Base-by-base conservation (phyloP, 2,113 vertebrate genomes). In the Prionailurus bengalensis region DNA sequence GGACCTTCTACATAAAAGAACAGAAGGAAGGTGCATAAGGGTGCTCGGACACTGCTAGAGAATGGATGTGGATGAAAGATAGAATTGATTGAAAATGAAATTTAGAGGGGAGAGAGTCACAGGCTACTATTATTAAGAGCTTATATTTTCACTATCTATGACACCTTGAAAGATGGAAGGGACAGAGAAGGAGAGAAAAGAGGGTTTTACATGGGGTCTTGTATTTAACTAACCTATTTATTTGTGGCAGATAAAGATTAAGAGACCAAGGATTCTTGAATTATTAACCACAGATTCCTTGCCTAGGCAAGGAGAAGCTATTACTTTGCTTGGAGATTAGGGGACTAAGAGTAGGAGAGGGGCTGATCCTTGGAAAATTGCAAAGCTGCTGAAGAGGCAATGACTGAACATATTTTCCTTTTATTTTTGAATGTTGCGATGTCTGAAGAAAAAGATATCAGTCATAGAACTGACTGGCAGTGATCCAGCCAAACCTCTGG, bases 351-450 rank as follows among this genome's bases (percentile, higher is more conserved):
- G 74, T 29, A 90, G 80, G 88, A 95, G 48, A 97, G 42, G 85
- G 94, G 92, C 82, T 95, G 96, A 97, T 97, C 98, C 94, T 97
- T 55, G 84, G 88, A 93, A 98, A 98, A 97, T 94, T 98, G 98
- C 98, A 98, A 98, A 98, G 97, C 95, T 98, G 98, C 97, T 98
- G 96, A 95, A 97, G 98, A 98, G 98, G 97, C 96, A 98, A 94
- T 86, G 98, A 96, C 97, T 95, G 98, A 98, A 98, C 97, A 97
- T 95, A 96, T 95, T 98, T 97, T 84, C 48, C 82, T 97, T 97
- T 97, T 97, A 93, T 98, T 99, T 98, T 98, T 98, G 82, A 85
- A 98, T 98, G 98, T 98, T 95, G 91, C 68, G 19, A 33, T 97
- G 90, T 91, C 93, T 93, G 85, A 96, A 97, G 97, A 97, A 98